These are phyloP conservation scores for Epinotia bilunana DNA, from an alignment of 2,888 invertebrate species.

Conservation along the genomic window DNA sequence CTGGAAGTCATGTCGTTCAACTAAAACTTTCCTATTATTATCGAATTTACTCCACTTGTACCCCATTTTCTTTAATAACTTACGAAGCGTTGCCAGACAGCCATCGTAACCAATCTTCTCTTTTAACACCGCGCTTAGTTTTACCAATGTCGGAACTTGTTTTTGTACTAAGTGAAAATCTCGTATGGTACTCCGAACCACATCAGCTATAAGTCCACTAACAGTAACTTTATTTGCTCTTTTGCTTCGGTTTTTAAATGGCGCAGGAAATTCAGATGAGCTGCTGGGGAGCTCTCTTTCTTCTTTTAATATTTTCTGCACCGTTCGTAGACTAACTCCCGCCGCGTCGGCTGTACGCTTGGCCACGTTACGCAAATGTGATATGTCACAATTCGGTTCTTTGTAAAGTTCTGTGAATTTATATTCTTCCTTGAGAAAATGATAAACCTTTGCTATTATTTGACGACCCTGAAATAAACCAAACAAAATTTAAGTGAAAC, in stretches of 20 bases:
- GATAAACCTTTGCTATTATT: slow-evolving; percentile 11
- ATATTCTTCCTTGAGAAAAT: slow-evolving; percentile 18
- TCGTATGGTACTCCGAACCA: not conserved
- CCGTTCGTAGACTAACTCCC: not conserved
- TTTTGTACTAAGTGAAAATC: slow-evolving; percentile 24
- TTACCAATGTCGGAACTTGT: slow-evolving; percentile 48
- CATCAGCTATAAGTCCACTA: not conserved
- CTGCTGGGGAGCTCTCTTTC: slow-evolving; percentile 6
- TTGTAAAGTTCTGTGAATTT: slow-evolving; percentile 16
- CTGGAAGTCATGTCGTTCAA: slow-evolving; percentile 49
- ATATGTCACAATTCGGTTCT: slow-evolving; percentile 21
- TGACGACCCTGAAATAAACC: slow-evolving; percentile 8
- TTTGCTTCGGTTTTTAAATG: not conserved
- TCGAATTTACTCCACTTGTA: slow-evolving; percentile 49
- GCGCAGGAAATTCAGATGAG: not conserved
- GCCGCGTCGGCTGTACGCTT: slow-evolving; percentile 13
- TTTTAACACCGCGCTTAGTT: slow-evolving; percentile 46
- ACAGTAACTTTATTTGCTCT: not conserved
- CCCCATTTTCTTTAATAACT: slow-evolving; percentile 47
- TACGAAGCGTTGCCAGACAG: slow-evolving; percentile 48
- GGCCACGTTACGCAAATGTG: slow-evolving; percentile 8
- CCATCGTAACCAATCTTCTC: slow-evolving; percentile 49
- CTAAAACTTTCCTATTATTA: slow-evolving; percentile 46
- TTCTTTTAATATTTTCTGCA: slow-evolving; percentile 16
- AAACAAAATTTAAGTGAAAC: not conserved